Evolutionary conservation across 2,888 invertebrate species (phyloP), one percentile per base, ranked within the genome.

Genomic region (Therioaphis trifolii): DNA sequence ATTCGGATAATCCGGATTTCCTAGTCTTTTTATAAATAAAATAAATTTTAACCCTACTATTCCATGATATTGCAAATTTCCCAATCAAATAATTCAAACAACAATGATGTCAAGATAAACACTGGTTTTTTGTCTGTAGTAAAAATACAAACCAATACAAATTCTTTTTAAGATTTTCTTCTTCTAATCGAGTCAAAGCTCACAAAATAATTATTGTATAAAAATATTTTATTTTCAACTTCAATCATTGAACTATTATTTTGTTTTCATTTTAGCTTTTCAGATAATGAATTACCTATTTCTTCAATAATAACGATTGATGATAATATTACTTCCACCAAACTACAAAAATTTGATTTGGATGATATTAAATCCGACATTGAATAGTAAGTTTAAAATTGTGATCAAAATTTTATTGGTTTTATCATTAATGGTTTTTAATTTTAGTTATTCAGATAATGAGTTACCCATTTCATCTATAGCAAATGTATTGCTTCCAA

Each of bases 381-480:
- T 63, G 72, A 80, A 61, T 27, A 49, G 80, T 80, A 72, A 80
- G 61, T 35, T 72, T 24, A 46, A 61, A 29, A 21, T 21, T 18
- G 21, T 18, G 61, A 58, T 40, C 40, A 14, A 1, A 18, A 61
- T 61, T 29, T 63, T 12, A 35, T 29, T 29, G 5, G 35, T 35
- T 80, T 46, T 7, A 58, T 61, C 58, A 11, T 58, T 71, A 24
- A 35, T 71, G 12, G 29, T 2, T 24, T 79, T 55, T 2, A n/a
- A 79, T 71, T 79, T 24, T 29, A 79, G 79, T 58, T 69, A 11
- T 0, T 58, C 69, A 43, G 55, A 69, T 43, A 40, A 79, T 79
- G 79, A 79, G 7, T 27, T 79, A n/a, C 78, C 78, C 11, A 21
- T 79, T 27, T 79, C 78, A 14, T 79, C 78, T 55, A 79, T 79